Evolutionary conservation across 37 sponge, comb jelly and placozoan genomes (phyloP), one percentile per base, ranked within the genome.

Genomic region (Eunapius fragilis): DNA sequence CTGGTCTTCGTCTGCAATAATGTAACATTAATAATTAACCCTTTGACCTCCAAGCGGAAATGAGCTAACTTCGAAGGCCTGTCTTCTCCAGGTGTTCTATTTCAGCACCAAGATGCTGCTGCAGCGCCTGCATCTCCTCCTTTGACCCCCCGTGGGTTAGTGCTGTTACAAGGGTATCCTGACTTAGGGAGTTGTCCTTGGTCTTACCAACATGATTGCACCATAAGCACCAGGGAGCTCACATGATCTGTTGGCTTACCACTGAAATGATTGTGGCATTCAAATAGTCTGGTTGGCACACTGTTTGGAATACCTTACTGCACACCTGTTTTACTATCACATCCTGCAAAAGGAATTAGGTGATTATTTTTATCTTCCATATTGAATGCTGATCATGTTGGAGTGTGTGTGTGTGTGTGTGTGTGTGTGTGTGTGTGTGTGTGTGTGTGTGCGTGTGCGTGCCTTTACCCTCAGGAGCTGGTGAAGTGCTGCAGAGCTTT

Each of bases 281-380:
- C 70, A 94, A 32, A 73, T 87, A 82, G 79, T 91, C 92, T 32
- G 91, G 81, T n/a, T 78, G 71, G 27, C 82, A 74, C 25, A 94
- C 70, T 23, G 74, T 38, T 17, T 87, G 48, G 24, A 84, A 34
- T 25, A 87, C 49, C 24, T 86, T 88, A 6, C 74, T 26, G 72
- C 95, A 85, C 2, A 87, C 72, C 32, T 87, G 83, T 50, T 72
- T 67, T 3, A 83, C 81, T 19, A 90, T 30, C 75, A 87, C n/a
- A 33, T 91, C 94, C 73, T 85, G 83, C 70, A 31, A 82, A 50
- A 34, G 75, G 75, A 22, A 68, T 31, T 26, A 37, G 1, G 31
- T 28, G 50, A n/a, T n/a, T n/a, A n/a, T n/a, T n/a, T n/a, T n/a
- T n/a, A n/a, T n/a, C n/a, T n/a, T n/a, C n/a, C n/a, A n/a, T n/a